Evolutionary conservation across 2,113 vertebrate species (phyloP).

Genomic region (Tychaedon coryphoeus): DNA sequence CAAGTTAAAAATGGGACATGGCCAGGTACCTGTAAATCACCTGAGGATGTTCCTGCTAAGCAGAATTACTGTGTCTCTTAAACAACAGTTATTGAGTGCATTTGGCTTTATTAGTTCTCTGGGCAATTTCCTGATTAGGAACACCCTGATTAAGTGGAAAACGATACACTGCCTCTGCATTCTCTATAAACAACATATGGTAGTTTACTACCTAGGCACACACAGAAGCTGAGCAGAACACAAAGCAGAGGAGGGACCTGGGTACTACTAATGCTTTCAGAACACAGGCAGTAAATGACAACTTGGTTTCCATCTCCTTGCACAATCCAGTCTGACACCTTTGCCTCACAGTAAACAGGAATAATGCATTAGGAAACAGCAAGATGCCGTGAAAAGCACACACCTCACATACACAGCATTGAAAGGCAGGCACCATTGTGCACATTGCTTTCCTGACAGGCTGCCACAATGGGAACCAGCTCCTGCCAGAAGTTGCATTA

Average conservation of each 20-base stretch:
- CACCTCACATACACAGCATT: background rate
- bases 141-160: conserved; percentile 59
- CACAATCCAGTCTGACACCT: conserved; percentile 17
- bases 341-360: background rate
- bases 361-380: background rate
- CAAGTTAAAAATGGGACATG: background rate
- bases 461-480: background rate
- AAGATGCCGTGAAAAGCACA: background rate
- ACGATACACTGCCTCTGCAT: conserved; percentile 35
- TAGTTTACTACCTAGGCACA: conserved; percentile 21
- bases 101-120: conserved; percentile 58
- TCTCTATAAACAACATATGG: conserved; percentile 45
- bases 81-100: conserved; percentile 55
- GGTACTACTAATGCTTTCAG: background rate
- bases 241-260: background rate
- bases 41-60: background rate
- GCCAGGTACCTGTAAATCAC: conserved; percentile 41
- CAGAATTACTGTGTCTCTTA: conserved; percentile 33
- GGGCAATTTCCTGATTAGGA: conserved; percentile 47
- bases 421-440: background rate
- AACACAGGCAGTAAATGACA: background rate
- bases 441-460: background rate
- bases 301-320: background rate
- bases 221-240: background rate
- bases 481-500: background rate